Evolutionary conservation across 2,888 invertebrate species (phyloP), one percentile per base, ranked within the genome.

Genomic region (Melitaea athalia): DNA sequence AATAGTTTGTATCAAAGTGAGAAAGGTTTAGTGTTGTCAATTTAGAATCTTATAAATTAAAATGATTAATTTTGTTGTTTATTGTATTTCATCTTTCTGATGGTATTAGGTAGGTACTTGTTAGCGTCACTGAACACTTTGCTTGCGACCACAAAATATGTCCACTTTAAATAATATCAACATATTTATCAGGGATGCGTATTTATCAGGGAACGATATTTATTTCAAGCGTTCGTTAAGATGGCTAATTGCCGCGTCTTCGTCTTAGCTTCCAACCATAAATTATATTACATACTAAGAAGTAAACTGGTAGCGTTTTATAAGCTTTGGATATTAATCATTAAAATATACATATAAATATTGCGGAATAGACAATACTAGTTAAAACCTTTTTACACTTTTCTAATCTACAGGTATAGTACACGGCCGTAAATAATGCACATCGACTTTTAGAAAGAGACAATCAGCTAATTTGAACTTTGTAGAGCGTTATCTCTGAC

Each of bases 191-290:
- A 86, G 76, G 77, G 73, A 70, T 76, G 70, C 74, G 75, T 82
- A 90, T 91, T 89, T 88, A 91, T 91, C 89, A 89, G 79, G 77
- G 83, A 89, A 89, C 90, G 85, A 89, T 91, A 91, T 91, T 91
- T 88, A 91, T 91, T 91, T 88, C 85, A 86, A 84, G 84, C 86
- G 87, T 91, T 91, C 91, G 91, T 91, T 92, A 91, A 86, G 84
- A 78, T 81, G 77, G 87, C 92, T 92, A 92, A 92, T 92, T 92
- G 91, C 89, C 77, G 83, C 86, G 87, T 89, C 90, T 85, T 83
- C 82, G 83, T 85, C 85, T 84, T 81, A 76, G 85, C 85, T 84
- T 83, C 82, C 81, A 79, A 84, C 85, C 84, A 90, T 92, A 90
- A 92, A 91, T 92, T 91, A 91, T 85, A 78, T 80, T 73, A 77